Percentiles rank a stretch among this genome's conserved stretches.
These are phyloP conservation scores for Schizotus pectinicornis DNA, from an alignment of 2,888 invertebrate genomes.

Conservation along the genomic window DNA sequence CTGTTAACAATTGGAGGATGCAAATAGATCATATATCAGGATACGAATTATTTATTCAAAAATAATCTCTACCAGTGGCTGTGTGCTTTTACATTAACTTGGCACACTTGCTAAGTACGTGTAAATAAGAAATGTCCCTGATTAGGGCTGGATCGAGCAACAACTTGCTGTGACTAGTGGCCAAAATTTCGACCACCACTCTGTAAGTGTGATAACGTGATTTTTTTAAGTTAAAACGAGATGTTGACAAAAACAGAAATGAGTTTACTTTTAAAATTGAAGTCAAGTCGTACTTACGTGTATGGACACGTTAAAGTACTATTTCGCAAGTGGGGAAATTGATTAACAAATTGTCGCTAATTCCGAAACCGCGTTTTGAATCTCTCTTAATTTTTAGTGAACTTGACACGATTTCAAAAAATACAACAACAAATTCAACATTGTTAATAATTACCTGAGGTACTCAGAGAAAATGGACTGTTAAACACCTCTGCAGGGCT, in stretches of 20 bases:
- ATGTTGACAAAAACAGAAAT: background rate
- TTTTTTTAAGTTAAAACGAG: background rate
- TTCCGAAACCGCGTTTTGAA: background rate
- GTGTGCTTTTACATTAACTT: no score
- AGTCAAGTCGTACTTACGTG: conserved; percentile 8
- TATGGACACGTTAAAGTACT: no score
- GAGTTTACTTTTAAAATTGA: conserved; percentile 3
- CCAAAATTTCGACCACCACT: background rate
- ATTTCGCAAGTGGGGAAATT: conserved; percentile 31
- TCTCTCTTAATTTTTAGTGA: background rate
- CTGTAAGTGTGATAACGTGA: background rate
- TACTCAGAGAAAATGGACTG: conserved; percentile 44
- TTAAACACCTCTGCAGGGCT: conserved; percentile 50
- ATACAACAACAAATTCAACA: conserved; percentile 1
- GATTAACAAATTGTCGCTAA: conserved; percentile 33
- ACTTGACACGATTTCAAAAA: background rate
- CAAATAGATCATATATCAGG: conserved; percentile 13
- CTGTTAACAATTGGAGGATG: conserved; percentile 5
- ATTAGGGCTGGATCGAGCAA: no score
- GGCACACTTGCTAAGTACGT: no score
- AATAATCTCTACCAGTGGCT: conserved; percentile 11
- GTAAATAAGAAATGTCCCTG: no score
- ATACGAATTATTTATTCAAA: conserved; percentile 12
- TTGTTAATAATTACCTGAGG: conserved; percentile 47
- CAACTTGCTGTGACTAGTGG: no score